Conservation (phyloP, 2,888 invertebrate genomes). For the Deilephila porcellus region DNA sequence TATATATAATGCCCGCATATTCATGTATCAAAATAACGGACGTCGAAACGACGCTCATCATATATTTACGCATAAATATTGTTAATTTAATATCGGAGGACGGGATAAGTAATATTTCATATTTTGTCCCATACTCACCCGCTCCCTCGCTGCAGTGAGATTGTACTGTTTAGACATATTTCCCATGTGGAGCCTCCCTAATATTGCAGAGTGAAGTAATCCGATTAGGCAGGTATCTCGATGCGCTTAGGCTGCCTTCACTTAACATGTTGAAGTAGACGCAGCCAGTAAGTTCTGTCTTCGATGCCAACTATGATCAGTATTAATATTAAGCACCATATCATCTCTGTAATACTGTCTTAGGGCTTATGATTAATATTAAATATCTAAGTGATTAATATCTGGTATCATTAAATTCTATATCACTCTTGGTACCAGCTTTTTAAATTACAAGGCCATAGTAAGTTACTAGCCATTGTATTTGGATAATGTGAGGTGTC, state of each 20-base stretch:
- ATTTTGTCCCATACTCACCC: slow-evolving; percentile 15
- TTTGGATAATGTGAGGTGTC: no score
- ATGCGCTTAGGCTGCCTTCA: slow-evolving; percentile 47
- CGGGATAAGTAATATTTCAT: not conserved
- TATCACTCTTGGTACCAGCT: no score
- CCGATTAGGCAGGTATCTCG: slow-evolving; percentile 65
- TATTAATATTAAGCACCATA: no score
- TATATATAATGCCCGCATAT: no score
- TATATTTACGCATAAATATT: not conserved
- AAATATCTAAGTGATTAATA: no score
- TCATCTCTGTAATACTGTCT: no score
- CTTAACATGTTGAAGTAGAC: slow-evolving; percentile 35
- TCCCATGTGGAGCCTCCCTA: slow-evolving; percentile 69
- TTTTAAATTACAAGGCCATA: no score
- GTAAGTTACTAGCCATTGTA: no score
- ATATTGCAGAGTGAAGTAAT: slow-evolving; percentile 70
- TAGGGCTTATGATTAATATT: no score
- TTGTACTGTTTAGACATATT: slow-evolving; percentile 71
- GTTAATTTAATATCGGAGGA: not conserved
- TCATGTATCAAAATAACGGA: no score
- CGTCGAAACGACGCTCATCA: no score
- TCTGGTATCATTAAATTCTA: no score
- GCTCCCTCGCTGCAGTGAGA: slow-evolving; percentile 42
- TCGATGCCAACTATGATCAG: not conserved
- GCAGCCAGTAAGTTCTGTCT: slow-evolving; percentile 11